Conservation (phyloP, 2,888 invertebrate genomes). For the Diabrotica balteata region DNA sequence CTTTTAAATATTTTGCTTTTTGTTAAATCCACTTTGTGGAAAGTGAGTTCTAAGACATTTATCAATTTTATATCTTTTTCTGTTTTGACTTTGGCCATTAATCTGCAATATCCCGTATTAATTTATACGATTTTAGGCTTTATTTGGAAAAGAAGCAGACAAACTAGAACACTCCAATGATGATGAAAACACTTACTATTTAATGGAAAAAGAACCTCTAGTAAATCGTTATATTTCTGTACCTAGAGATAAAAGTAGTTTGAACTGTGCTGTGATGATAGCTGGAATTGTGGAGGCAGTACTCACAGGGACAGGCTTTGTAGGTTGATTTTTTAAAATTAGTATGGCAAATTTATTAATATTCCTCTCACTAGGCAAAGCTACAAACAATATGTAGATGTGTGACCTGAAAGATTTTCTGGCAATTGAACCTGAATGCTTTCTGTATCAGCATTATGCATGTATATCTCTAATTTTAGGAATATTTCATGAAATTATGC, state of each 20-base stretch:
- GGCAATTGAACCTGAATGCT: no score
- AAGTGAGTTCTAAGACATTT: conserved; percentile 64
- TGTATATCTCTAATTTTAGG: no score
- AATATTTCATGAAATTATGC: no score
- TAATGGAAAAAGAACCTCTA: conserved; percentile 97
- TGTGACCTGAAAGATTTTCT: no score
- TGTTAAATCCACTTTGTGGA: conserved; percentile 96
- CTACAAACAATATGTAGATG: no score
- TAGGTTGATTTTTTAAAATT: conserved; percentile 65
- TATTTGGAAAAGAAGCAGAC: conserved; percentile 98
- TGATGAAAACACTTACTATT: conserved; percentile 96
- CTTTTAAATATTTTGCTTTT: conserved; percentile 93
- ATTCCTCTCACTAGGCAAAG: no score
- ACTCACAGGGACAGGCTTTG: conserved; percentile 93
- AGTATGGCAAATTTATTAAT: not conserved
- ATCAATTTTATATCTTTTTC: not conserved
- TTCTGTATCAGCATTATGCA: no score
- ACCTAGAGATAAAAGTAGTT: conserved; percentile 95
- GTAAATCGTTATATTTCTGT: conserved; percentile 97
- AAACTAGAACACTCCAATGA: conserved; percentile 98
- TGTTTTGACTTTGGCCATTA: not conserved
- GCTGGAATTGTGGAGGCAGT: conserved; percentile 98
- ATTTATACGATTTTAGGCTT: conserved; percentile 65
- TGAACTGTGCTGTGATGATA: conserved; percentile 98
- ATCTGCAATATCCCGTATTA: no score